These are phyloP conservation scores for Noctuana brunneofusca DNA, from an alignment of 2,888 invertebrate genomes.

Conservation along the genomic window DNA sequence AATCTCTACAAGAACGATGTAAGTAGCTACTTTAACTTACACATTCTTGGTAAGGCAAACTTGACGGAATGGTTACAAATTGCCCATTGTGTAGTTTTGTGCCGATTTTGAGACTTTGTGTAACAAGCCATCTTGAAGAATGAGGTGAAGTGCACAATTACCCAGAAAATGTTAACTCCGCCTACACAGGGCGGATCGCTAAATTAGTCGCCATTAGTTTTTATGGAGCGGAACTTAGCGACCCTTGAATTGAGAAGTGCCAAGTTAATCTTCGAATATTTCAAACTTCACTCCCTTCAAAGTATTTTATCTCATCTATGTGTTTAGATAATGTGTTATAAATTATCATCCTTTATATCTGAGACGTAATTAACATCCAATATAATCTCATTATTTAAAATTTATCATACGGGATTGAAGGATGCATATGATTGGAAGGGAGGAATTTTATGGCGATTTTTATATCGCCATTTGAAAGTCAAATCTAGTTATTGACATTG, in stretches of 20 bases:
- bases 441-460: no score
- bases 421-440: no score
- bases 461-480: neutral
- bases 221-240: slow-evolving; percentile 57
- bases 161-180: slow-evolving; percentile 35
- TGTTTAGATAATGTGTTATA: neutral
- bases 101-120: slow-evolving; percentile 28
- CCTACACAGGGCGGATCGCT: slow-evolving; percentile 38
- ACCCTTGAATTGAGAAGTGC: slow-evolving; percentile 46
- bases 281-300: slow-evolving; percentile 39
- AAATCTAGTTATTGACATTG: neutral
- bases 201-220: slow-evolving; percentile 62
- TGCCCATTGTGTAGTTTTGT: slow-evolving; percentile 37
- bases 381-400: no score
- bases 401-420: no score
- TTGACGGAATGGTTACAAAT: slow-evolving; percentile 24
- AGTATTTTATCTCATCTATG: slow-evolving; percentile 13
- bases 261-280: slow-evolving; percentile 48
- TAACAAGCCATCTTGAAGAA: slow-evolving; percentile 32
- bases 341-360: neutral
- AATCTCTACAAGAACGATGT: neutral
- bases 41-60: slow-evolving; percentile 39
- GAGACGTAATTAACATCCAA: no score
- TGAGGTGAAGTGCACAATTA: slow-evolving; percentile 34
- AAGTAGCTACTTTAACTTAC: neutral